Evolutionary conservation across 2,888 invertebrate species (phyloP).

Genomic region (Choreutis nemorana): DNA sequence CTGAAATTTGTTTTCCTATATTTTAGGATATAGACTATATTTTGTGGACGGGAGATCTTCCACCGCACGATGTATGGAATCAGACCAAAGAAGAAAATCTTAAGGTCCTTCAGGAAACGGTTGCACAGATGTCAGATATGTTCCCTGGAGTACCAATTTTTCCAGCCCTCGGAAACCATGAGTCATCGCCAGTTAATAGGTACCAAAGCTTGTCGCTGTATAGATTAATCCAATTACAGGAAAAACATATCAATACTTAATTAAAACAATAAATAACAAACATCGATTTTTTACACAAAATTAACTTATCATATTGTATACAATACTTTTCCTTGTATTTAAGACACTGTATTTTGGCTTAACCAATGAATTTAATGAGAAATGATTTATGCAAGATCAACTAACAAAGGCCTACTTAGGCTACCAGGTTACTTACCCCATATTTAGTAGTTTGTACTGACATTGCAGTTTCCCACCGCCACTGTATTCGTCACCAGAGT

Average conservation of each 20-base stretch:
- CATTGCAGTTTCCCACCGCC: conserved; percentile 87
- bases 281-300: too few relatives aligned
- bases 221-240: too few relatives aligned
- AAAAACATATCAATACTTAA: too few relatives aligned
- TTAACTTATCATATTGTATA: too few relatives aligned
- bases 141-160: conserved; percentile 94
- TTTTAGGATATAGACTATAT: conserved; percentile 90
- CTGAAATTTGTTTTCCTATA: conserved; percentile 7
- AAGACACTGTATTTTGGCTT: too few relatives aligned
- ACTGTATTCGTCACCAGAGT: conserved; percentile 80
- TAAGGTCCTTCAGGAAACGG: conserved; percentile 84
- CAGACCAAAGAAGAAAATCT: conserved; percentile 90
- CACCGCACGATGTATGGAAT: conserved; percentile 96
- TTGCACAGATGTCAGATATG: conserved; percentile 82
- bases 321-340: too few relatives aligned
- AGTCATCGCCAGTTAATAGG: conserved; percentile 95
- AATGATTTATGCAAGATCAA: too few relatives aligned
- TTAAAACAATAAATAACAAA: too few relatives aligned
- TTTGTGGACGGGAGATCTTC: conserved; percentile 95
- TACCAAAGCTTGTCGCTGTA: conserved; percentile 34
- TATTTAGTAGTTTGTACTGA: too few relatives aligned
- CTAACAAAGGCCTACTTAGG: too few relatives aligned
- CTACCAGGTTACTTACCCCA: too few relatives aligned
- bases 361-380: too few relatives aligned
- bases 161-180: conserved; percentile 96